Percentiles rank a stretch among this genome's conserved stretches.
These are phyloP conservation scores for Phalacrocorax carbo DNA, from an alignment of 2,113 vertebrate species.

Conservation along the genomic window DNA sequence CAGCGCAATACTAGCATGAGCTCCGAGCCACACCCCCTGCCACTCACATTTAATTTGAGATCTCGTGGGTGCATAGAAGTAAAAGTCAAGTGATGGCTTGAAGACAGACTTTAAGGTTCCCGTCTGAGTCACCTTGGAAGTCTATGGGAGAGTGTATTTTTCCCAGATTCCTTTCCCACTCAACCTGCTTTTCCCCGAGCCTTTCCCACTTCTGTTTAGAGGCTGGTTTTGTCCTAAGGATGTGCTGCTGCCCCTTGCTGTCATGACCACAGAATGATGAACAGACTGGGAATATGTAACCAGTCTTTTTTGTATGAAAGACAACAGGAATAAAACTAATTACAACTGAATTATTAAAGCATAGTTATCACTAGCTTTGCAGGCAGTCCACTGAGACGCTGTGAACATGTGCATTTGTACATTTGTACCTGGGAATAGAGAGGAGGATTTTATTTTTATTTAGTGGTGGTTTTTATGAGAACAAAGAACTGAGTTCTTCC, in stretches of 20 bases:
- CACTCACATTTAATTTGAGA: neutral
- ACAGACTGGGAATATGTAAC: neutral
- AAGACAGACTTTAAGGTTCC: conserved; percentile 21
- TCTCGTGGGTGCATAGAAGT: neutral
- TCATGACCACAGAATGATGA: conserved; percentile 24
- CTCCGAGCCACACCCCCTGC: neutral
- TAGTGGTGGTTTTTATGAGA: neutral
- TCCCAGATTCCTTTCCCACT: conserved; percentile 46
- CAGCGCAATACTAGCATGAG: neutral
- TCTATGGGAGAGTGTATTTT: neutral
- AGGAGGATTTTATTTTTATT: conserved; percentile 3
- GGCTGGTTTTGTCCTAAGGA: neutral
- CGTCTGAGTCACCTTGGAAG: conserved; percentile 12
- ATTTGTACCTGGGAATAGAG: neutral
- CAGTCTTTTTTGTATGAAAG: neutral
- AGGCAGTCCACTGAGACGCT: neutral
- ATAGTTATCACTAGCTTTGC: neutral
- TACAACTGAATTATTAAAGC: conserved; percentile 9
- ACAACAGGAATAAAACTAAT: conserved; percentile 1
- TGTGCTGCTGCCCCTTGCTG: neutral
- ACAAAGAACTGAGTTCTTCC: neutral
- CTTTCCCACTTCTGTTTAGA: neutral
- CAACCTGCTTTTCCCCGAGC: neutral
- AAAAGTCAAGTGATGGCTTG: conserved; percentile 44
- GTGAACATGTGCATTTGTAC: neutral